Conservation (phyloP, 1,140 invertebrate genomes). For the Papilio glaucus region DNA sequence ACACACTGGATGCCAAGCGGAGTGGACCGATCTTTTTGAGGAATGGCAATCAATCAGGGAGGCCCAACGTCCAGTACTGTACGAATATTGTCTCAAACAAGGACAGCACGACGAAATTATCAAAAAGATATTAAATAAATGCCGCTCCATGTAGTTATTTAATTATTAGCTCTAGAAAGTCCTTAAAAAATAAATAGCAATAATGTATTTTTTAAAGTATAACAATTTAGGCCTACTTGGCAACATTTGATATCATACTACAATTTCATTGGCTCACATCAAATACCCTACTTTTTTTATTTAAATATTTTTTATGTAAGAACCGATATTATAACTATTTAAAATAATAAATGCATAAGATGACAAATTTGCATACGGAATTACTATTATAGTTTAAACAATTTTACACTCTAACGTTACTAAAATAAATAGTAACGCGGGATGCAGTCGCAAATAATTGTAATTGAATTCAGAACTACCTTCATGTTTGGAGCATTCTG, state of each 20-base stretch:
- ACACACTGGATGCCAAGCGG: no score
- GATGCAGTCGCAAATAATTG: neutral
- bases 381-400: neutral
- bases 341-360: neutral
- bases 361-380: neutral
- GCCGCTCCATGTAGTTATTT: no score
- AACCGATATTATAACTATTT: neutral
- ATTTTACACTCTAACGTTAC: neutral
- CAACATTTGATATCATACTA: constrained; percentile 6
- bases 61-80: no score
- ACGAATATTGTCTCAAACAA: no score
- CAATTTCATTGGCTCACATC: neutral
- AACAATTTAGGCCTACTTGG: neutral
- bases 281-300: neutral
- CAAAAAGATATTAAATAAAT: no score
- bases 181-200: no score
- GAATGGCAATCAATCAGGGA: no score
- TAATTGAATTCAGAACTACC: constrained; percentile 44
- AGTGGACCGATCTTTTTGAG: no score
- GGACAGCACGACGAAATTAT: no score
- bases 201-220: no score
- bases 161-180: no score
- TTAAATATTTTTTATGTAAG: neutral
- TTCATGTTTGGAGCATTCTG: constrained; percentile 32
- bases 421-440: neutral